Conservation (phyloP, 2,113 vertebrate genomes). For the Myiozetetes cayanensis region DNA sequence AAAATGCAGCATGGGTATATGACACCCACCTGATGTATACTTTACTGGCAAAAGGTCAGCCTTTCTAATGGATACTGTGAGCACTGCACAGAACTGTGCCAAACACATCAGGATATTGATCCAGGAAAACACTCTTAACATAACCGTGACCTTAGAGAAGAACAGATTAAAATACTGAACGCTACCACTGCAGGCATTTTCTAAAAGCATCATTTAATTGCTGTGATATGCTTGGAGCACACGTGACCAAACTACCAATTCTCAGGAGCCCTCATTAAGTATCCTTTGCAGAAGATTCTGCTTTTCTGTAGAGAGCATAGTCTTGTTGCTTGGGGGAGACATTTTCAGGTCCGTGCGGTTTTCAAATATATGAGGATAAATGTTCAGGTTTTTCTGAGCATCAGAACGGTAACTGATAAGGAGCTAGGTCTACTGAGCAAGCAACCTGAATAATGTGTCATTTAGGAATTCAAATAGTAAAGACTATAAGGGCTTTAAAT, state of each 20-base stretch:
- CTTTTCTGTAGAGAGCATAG: background rate
- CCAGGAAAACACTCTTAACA: background rate
- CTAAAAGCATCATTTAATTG: background rate
- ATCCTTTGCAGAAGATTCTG: background rate
- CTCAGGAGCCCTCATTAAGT: background rate
- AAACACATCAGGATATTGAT: background rate
- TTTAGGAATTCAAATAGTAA: background rate
- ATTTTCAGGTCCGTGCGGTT: background rate
- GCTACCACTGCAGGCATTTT: background rate
- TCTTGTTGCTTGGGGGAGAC: background rate
- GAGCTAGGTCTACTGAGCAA: background rate
- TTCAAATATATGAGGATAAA: background rate
- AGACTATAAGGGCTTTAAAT: background rate
- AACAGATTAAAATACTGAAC: background rate
- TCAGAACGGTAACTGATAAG: background rate
- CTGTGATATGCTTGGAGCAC: background rate
- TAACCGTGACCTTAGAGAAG: background rate
- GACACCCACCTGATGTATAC: background rate
- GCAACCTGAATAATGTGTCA: background rate
- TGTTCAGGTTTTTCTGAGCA: background rate
- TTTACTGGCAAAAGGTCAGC: background rate
- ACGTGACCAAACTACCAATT: background rate
- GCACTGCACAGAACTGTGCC: background rate
- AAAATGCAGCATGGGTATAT: background rate
- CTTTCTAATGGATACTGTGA: background rate